Conservation (phyloP, 1,140 invertebrate species). For the Diachasma alloeum region DNA sequence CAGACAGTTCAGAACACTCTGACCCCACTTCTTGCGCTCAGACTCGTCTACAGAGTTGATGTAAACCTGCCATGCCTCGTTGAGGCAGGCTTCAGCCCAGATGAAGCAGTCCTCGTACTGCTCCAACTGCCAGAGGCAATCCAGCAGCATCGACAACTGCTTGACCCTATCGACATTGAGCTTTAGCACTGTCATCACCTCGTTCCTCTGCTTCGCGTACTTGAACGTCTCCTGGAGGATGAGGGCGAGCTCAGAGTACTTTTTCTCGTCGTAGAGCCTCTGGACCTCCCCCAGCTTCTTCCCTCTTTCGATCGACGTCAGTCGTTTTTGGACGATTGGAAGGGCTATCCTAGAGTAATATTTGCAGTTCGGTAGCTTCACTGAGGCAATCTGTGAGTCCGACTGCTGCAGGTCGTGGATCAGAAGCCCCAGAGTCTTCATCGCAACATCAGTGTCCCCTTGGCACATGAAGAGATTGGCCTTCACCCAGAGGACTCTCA, state of each 20-base stretch:
- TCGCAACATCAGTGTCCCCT: conserved; percentile 62
- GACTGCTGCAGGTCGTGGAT: conserved; percentile 54
- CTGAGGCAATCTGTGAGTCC: conserved; percentile 41
- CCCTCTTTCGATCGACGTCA: conserved; percentile 66
- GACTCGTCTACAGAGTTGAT: conserved; percentile 61
- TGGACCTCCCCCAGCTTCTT: conserved; percentile 67
- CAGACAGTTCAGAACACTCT: conserved; percentile 73
- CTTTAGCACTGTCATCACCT: conserved; percentile 44
- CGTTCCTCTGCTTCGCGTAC: conserved; percentile 54
- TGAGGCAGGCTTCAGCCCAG: conserved; percentile 79
- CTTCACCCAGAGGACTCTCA: conserved; percentile 67
- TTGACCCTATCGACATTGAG: conserved; percentile 64
- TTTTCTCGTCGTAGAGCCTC: conserved; percentile 69
- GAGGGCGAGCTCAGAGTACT: conserved; percentile 71
- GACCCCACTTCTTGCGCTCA: conserved; percentile 71
- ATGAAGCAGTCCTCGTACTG: conserved; percentile 73
- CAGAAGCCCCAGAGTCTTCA: conserved; percentile 61
- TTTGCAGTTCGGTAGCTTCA: conserved; percentile 66
- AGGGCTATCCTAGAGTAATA: conserved; percentile 62
- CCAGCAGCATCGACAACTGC: conserved; percentile 73
- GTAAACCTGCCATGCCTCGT: conserved; percentile 70
- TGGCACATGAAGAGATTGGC: conserved; percentile 65
- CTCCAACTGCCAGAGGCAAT: conserved; percentile 73
- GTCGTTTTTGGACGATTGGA: conserved; percentile 59
- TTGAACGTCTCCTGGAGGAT: conserved; percentile 75